A percentile compares a stretch with the other conserved stretches of the same genome.
These are phyloP conservation scores for Phania funesta DNA, from an alignment of 2,888 invertebrate species.

Conservation along the genomic window DNA sequence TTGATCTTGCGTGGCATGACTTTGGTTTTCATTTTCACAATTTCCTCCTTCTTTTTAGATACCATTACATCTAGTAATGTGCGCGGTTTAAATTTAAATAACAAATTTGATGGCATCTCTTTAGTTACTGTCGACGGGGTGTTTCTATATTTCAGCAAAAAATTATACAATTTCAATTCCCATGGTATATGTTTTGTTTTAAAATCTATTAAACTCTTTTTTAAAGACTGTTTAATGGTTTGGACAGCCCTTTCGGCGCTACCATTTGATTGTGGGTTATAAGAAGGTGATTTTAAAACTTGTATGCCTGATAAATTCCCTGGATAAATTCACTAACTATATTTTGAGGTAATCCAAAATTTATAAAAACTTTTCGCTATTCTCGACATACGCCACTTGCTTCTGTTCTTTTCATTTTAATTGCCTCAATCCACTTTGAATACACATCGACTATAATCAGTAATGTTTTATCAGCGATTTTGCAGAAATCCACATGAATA, in stretches of 20 bases:
- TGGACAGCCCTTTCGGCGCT: slow-evolving; percentile 44
- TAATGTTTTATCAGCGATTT: no score
- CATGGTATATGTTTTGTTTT: slow-evolving; percentile 17
- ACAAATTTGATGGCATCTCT: no score
- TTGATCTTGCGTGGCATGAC: not conserved
- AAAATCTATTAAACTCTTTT: slow-evolving; percentile 26
- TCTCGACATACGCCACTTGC: no score
- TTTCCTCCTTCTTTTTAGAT: not conserved
- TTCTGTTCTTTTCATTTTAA: no score
- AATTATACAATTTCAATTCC: slow-evolving; percentile 31
- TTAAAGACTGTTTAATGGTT: slow-evolving; percentile 25
- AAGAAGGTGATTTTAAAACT: slow-evolving; percentile 17
- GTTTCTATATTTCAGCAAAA: slow-evolving; percentile 29
- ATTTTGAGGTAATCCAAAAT: no score
- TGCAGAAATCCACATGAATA: no score
- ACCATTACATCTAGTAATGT: no score
- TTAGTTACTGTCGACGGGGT: slow-evolving; percentile 26
- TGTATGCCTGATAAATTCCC: slow-evolving; percentile 10
- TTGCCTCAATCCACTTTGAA: no score
- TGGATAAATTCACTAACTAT: no score
- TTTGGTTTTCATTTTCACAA: slow-evolving; percentile 26
- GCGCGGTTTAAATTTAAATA: no score
- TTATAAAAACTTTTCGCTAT: no score
- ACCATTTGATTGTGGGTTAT: slow-evolving; percentile 35
- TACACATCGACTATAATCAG: no score